Evolutionary conservation across 2,888 invertebrate species (phyloP).

Genomic region (Agriopis leucophaearia): DNA sequence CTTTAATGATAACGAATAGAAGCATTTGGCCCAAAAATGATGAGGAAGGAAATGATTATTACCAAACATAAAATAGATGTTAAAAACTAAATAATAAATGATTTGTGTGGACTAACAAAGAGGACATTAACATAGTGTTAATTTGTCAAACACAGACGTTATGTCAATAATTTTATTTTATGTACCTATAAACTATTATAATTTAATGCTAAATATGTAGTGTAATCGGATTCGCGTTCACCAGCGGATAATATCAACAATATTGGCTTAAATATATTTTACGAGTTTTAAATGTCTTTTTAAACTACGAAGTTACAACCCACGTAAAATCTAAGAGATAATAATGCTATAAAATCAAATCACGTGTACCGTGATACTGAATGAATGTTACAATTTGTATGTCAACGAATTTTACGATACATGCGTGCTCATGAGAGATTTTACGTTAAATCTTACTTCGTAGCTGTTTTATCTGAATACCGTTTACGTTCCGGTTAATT

Average conservation of each 20-base stretch:
- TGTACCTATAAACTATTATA: constrained; percentile 38
- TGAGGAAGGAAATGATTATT: constrained; percentile 49
- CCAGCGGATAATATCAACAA: constrained; percentile 26
- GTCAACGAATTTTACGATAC: constrained; percentile 33
- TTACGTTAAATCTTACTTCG: constrained; percentile 27
- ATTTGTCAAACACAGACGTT: constrained; percentile 44
- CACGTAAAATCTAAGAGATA: constrained; percentile 33
- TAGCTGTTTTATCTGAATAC: constrained; percentile 36
- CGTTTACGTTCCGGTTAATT: constrained; percentile 39
- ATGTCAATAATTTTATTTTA: constrained; percentile 35
- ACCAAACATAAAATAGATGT: constrained; percentile 51
- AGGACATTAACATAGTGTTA: constrained; percentile 47
- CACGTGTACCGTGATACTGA: constrained; percentile 3
- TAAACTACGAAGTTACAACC: constrained; percentile 42
- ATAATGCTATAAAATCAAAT: constrained; percentile 19
- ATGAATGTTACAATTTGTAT: constrained; percentile 24
- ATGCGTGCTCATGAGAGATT: constrained; percentile 43
- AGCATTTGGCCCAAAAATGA: constrained; percentile 64
- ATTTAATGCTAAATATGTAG: constrained; percentile 36
- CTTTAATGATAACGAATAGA: constrained; percentile 57
- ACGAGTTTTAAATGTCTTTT: constrained; percentile 43
- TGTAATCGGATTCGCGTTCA: constrained; percentile 35
- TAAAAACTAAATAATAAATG: constrained; percentile 5
- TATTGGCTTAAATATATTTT: constrained; percentile 39
- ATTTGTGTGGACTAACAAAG: constrained; percentile 53